A percentile compares a stretch with the other conserved stretches of the same genome.
Evolutionary conservation across 2,888 invertebrate species (phyloP).

Genomic region (Sphaerophoria taeniata): DNA sequence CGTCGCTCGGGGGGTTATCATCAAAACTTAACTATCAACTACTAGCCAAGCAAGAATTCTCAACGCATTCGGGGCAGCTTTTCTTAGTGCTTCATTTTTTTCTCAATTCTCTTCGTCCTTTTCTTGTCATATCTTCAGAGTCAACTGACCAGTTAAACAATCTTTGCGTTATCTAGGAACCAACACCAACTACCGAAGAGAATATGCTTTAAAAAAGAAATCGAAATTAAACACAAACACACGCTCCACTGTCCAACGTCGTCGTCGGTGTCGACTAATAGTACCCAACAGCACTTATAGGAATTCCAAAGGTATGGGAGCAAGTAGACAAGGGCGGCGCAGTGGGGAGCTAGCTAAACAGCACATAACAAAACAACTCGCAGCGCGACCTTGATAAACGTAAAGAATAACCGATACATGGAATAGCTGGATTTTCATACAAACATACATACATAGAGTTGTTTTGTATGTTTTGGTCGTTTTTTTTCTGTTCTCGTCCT

Average conservation of each 20-base stretch:
- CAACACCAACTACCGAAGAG: constrained; percentile 1
- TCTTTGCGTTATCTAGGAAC: constrained; percentile 67
- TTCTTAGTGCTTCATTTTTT: constrained; percentile 6
- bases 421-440: constrained; percentile 66
- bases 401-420: constrained; percentile 72
- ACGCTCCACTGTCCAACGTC: not conserved
- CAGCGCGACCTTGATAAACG: constrained; percentile 73
- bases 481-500: constrained; percentile 30
- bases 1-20: constrained; percentile 55
- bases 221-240: constrained; percentile 56
- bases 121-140: constrained; percentile 41
- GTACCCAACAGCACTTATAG: constrained; percentile 13
- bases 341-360: not conserved
- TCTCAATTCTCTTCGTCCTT: constrained; percentile 41
- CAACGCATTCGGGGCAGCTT: constrained; percentile 46
- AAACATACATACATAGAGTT: not conserved
- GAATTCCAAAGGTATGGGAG: constrained; percentile 41
- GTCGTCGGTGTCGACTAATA: not conserved
- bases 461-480: not conserved
- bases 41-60: constrained; percentile 28
- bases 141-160: constrained; percentile 71
- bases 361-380: constrained; percentile 72
- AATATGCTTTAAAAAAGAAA: constrained; percentile 46
- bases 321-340: not conserved
- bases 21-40: constrained; percentile 25